Evolutionary conservation across 2,797 vertebrate species (phyloP), one percentile per base, ranked within the genome.

Genomic region (Harpagifer antarcticus): DNA sequence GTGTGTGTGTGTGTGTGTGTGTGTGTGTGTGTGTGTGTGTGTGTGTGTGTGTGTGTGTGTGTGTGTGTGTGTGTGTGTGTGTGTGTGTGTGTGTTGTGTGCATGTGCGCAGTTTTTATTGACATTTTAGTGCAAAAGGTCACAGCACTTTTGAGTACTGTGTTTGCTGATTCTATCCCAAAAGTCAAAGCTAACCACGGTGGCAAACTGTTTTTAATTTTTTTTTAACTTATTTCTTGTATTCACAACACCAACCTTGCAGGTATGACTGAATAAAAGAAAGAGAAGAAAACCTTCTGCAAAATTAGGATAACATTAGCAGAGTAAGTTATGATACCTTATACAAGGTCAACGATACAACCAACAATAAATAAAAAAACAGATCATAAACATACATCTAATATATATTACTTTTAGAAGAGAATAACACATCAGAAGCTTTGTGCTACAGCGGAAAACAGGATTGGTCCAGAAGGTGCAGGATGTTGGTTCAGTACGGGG

Each of bases 71-170:
- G n/a, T n/a, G n/a, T n/a, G n/a, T n/a, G n/a, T n/a, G n/a, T n/a
- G n/a, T n/a, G n/a, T n/a, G n/a, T n/a, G n/a, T n/a, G n/a, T n/a
- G n/a, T n/a, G n/a, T n/a, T n/a, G n/a, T 31, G 31, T 31, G 31
- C 31, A 31, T 31, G 31, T 31, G 31, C 1, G n/a, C 0, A 63
- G 68, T 82, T 82, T 75, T 84, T 75, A 73, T 87, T 87, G 84
- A 81, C 84, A 86, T 91, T 89, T 86, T 77, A 81, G 68, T 64
- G 66, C n/a, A 76, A 90, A 91, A 90, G 89, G 90, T 86, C 88
- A 79, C 33, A 79, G 66, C 79, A 68, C 82, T 83, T 76, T 82
- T 70, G 65, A 81, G 59, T 76, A 89, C 74, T 73, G 77, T 66
- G 60, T 79, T 86, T 85, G 75, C 77, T 85, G 67, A 82, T 74